Evolutionary conservation across 1,140 invertebrate species (phyloP).

Genomic region (Agraylea sexmaculata): DNA sequence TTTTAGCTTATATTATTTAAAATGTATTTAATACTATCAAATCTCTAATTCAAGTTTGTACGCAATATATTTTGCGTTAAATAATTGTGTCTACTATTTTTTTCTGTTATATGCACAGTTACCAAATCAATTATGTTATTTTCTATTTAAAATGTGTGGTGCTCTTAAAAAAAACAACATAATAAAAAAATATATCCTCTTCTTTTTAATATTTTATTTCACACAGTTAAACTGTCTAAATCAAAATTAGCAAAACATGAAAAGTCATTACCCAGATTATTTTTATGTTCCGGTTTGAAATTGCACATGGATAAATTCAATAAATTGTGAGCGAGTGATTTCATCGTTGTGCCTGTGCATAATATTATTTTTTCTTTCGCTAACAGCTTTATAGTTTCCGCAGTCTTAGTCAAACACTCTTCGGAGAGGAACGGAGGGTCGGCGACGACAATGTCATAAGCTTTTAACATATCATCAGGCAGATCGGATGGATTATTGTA

Average conservation of each 20-base stretch:
- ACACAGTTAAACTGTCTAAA: no score
- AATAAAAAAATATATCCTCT: no score
- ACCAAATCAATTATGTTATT: no score
- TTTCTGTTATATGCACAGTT: no score
- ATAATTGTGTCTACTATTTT: no score
- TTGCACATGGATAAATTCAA: constrained; percentile 52
- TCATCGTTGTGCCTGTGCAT: constrained; percentile 80
- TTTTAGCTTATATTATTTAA: no score
- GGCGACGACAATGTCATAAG: constrained; percentile 77
- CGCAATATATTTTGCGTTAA: no score
- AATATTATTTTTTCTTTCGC: constrained; percentile 72
- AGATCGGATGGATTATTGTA: constrained; percentile 71
- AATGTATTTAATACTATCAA: no score
- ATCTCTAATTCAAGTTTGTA: no score
- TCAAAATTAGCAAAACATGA: constrained; percentile 81
- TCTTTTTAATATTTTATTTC: no score
- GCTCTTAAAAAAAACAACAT: no score
- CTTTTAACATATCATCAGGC: constrained; percentile 43
- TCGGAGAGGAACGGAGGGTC: constrained; percentile 92
- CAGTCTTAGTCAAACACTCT: constrained; percentile 81
- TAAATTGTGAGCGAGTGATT: constrained; percentile 50
- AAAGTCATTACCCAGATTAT: constrained; percentile 89
- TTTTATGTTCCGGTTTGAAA: constrained; percentile 73
- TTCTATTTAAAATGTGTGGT: no score
- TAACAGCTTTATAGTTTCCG: constrained; percentile 66